phyloP scores from a whole-genome alignment of 2,888 invertebrate genomes.

The Brachypalpus laphriformis region DNA sequence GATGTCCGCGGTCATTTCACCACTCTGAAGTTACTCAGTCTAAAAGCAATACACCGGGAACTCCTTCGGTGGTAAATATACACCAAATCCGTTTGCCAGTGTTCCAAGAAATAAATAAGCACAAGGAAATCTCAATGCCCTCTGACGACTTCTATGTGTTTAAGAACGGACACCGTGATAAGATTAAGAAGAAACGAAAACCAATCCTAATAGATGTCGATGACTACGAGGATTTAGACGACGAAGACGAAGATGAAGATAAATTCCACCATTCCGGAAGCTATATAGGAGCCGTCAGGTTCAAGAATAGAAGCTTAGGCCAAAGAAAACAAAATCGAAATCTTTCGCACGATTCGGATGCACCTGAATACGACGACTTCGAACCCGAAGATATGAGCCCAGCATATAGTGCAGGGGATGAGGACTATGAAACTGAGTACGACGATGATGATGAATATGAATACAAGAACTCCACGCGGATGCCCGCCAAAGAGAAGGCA shows the following conservation, averaged over 20 bases:
- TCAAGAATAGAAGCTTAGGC: neutral
- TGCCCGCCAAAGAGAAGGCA: constrained; percentile 78
- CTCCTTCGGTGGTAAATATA: constrained; percentile 42
- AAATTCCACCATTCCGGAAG: constrained; percentile 68
- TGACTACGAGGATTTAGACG: constrained; percentile 75
- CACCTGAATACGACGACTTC: constrained; percentile 80
- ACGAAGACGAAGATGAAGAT: constrained; percentile 74
- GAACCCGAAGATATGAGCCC: constrained; percentile 77
- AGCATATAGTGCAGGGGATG: neutral
- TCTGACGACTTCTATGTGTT: constrained; percentile 79
- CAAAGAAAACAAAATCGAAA: constrained; percentile 70
- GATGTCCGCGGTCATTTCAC: constrained; percentile 31
- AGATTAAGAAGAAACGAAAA: constrained; percentile 76
- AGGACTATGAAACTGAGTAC: constrained; percentile 75
- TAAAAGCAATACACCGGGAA: constrained; percentile 25
- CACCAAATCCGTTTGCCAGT: constrained; percentile 74
- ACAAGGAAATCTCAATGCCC: constrained; percentile 23
- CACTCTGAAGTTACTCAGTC: neutral
- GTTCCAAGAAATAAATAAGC: constrained; percentile 73
- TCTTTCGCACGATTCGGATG: constrained; percentile 77
- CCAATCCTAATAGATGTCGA: constrained; percentile 76
- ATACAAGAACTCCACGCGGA: constrained; percentile 73
- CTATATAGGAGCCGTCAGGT: neutral
- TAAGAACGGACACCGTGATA: constrained; percentile 75
- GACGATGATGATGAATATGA: constrained; percentile 78